These are phyloP conservation scores for Periphyllus acericola DNA, from an alignment of 2,888 invertebrate genomes.

Conservation along the genomic window DNA sequence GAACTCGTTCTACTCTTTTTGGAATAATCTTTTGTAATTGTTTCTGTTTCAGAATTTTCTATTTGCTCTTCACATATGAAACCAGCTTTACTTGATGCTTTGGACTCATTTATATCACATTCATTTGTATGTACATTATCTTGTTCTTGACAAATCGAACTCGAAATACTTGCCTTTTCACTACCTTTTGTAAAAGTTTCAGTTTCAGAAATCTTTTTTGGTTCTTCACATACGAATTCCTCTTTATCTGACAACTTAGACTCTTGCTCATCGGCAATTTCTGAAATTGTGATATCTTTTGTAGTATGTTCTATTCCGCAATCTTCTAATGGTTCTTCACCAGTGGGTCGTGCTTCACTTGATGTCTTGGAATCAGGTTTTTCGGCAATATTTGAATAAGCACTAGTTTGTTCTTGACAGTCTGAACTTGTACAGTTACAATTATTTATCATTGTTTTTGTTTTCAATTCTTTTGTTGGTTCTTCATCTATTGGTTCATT, in stretches of 20 bases:
- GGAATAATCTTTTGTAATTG: constrained; percentile 66
- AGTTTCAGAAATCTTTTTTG: constrained; percentile 68
- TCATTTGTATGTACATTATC: too few species aligned
- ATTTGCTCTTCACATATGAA: not conserved
- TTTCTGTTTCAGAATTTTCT: not conserved
- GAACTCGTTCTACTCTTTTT: not conserved
- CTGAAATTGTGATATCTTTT: too few species aligned
- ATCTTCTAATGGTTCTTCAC: not conserved
- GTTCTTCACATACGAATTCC: not conserved
- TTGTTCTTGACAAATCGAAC: not conserved
- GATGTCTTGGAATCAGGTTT: not conserved
- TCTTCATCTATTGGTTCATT: too few species aligned
- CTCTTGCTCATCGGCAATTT: too few species aligned
- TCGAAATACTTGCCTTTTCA: not conserved
- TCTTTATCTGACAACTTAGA: too few species aligned
- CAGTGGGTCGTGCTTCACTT: not conserved
- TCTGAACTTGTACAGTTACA: too few species aligned
- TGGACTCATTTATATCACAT: not conserved
- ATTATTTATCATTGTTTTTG: too few species aligned
- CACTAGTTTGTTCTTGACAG: not conserved
- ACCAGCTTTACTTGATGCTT: not conserved
- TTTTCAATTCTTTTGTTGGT: too few species aligned
- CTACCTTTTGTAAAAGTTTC: not conserved
- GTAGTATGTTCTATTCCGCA: not conserved
- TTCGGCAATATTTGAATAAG: too few species aligned